Evolutionary conservation across 2,797 vertebrate species (phyloP), one percentile per base, ranked within the genome.

Genomic region (Pseudochaenichthys georgianus): DNA sequence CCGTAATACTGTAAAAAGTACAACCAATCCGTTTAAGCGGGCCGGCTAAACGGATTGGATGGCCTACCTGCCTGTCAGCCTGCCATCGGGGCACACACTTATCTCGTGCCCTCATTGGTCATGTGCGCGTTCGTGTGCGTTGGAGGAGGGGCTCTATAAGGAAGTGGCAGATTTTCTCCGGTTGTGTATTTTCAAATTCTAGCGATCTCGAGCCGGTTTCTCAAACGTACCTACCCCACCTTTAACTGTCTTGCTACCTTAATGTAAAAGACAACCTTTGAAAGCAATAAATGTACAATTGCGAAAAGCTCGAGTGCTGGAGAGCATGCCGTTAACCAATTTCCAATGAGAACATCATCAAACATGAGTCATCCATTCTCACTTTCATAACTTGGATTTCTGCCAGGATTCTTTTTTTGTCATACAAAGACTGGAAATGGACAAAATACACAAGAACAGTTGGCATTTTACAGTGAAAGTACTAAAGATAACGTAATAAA

Each of bases 331-430:
- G 90, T 80, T 52, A 84, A 88, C 90, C 91, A 92, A 93, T 75
- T 78, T 95, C 94, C 89, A 94, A 94, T 93, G 94, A 96, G 94
- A 95, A 93, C 90, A 83, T 95, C 95, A 46, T 95, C 90, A 71
- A 74, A 75, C 69, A 47, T 1, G 84, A 94, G 83, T 95, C 94
- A 93, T 89, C 69, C 84, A 90, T 94, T 95, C 95, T 94, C 94
- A 94, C 89, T 86, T 86, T 95, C 94, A 95, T 93, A 73, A 93
- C 77, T 90, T 86, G 85, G 90, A 75, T 87, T 81, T 63, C 65
- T 78, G 45, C 84, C 90, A 93, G 93, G 91, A 91, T 83, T 85
- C 63, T 76, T 80, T 84, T 82, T 84, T 82, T 81, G 48, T 78
- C 53, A 21, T 78, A 82, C 76, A 82, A 87, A 86, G 72, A 90